phyloP scores from a whole-genome alignment of 1,140 invertebrate species.

The Latrodectus geometricus region DNA sequence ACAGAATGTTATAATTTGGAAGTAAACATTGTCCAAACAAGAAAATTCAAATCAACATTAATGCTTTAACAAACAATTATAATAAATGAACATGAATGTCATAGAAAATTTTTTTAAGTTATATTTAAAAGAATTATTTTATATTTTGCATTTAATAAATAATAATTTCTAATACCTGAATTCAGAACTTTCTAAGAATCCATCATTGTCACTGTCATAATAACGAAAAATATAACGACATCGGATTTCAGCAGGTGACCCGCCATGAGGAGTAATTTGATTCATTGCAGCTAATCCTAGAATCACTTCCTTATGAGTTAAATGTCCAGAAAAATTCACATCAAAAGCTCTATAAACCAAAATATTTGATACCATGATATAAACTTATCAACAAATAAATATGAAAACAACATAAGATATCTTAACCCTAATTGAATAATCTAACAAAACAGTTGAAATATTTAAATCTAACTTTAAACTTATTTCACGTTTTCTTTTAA shows the following conservation, averaged over 20 bases:
- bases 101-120: no score
- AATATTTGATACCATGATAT: not conserved
- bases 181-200: constrained; percentile 69
- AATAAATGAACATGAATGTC: no score
- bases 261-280: constrained; percentile 73
- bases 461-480: not conserved
- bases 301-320: constrained; percentile 71
- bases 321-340: constrained; percentile 66
- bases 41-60: no score
- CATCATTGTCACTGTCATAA: constrained; percentile 71
- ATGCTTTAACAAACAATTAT: no score
- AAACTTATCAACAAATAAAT: not conserved
- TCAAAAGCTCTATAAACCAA: constrained; percentile 69
- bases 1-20: no score
- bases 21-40: no score
- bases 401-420: not conserved
- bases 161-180: constrained; percentile 66
- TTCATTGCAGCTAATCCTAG: constrained; percentile 73
- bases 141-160: no score
- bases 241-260: constrained; percentile 72
- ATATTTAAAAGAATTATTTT: no score
- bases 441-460: not conserved
- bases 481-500: not conserved
- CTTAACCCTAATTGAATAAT: not conserved
- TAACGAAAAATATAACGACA: constrained; percentile 74